phyloP scores from a whole-genome alignment of 2,797 vertebrate species.

The Typhlichthys eigenmanni region DNA sequence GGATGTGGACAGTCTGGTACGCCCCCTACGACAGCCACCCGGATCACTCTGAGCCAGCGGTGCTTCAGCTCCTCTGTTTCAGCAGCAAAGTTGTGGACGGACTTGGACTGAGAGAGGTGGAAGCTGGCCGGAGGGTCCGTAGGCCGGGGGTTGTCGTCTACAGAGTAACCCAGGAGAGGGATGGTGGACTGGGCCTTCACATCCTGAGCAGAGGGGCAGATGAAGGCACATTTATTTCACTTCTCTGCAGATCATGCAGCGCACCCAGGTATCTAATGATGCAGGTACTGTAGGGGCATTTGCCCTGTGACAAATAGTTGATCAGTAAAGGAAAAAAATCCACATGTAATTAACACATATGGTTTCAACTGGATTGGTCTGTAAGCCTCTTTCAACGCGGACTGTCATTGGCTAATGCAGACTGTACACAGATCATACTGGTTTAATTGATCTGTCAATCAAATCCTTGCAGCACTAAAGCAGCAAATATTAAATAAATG shows the following conservation, averaged over 20 bases:
- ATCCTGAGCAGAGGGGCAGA: conserved; percentile 75
- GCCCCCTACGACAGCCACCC: conserved; percentile 89
- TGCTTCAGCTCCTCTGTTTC: conserved; percentile 93
- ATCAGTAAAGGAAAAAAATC: no score
- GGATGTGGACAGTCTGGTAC: conserved; percentile 63
- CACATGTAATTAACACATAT: no score
- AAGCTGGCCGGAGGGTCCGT: conserved; percentile 87
- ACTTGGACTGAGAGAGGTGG: conserved; percentile 93
- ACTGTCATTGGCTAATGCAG: no score
- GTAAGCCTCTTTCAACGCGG: no score
- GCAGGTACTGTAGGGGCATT: no score
- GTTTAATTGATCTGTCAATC: no score
- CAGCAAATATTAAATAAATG: no score
- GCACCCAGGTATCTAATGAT: no score
- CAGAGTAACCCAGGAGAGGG: conserved; percentile 91
- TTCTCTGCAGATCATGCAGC: neutral
- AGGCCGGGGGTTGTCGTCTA: conserved; percentile 82
- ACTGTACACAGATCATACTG: no score
- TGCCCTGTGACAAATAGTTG: no score
- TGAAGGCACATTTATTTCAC: neutral
- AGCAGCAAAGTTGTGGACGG: conserved; percentile 89
- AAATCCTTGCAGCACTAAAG: no score
- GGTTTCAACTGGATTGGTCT: no score
- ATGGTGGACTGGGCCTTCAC: conserved; percentile 94
- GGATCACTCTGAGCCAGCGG: conserved; percentile 92